phyloP scores from a whole-genome alignment of 2,888 invertebrate species.

The Nebria brevicollis region DNA sequence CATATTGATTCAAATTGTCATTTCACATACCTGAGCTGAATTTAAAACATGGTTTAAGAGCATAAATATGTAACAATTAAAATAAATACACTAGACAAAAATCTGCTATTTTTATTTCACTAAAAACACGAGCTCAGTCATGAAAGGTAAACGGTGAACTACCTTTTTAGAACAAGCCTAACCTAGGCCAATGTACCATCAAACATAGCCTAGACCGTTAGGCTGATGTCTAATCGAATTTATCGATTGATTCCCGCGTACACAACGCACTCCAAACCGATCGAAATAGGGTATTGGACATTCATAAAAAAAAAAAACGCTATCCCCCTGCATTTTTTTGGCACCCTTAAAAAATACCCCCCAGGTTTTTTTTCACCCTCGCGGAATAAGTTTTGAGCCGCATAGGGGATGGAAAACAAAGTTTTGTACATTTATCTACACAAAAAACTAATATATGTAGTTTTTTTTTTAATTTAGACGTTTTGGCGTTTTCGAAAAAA shows the following conservation, averaged over 20 bases:
- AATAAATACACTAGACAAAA: conserved; percentile 16
- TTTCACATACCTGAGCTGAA: conserved; percentile 1
- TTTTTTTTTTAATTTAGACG: too few relatives aligned
- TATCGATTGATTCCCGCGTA: conserved; percentile 60
- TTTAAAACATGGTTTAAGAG: conserved; percentile 4
- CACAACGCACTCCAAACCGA: conserved; percentile 51
- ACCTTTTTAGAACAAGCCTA: conserved; percentile 49
- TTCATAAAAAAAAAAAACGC: conserved; percentile 59
- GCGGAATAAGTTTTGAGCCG: conserved; percentile 51
- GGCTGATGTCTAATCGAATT: conserved; percentile 58
- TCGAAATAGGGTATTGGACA: conserved; percentile 60
- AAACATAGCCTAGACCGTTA: conserved; percentile 48
- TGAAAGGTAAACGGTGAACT: conserved; percentile 35
- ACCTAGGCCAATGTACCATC: conserved; percentile 57
- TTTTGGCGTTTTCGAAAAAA: too few relatives aligned
- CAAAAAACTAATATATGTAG: not conserved
- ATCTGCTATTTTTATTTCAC: conserved; percentile 12
- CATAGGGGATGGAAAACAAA: conserved; percentile 48
- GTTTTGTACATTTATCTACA: not conserved
- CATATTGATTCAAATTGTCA: too few relatives aligned
- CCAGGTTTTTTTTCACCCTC: conserved; percentile 60
- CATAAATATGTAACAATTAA: conserved; percentile 7
- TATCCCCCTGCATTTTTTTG: conserved; percentile 58
- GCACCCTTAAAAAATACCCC: conserved; percentile 56
- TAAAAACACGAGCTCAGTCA: conserved; percentile 26